phyloP scores from a whole-genome alignment of 2,888 invertebrate species.

The Myopa tessellatipennis region DNA sequence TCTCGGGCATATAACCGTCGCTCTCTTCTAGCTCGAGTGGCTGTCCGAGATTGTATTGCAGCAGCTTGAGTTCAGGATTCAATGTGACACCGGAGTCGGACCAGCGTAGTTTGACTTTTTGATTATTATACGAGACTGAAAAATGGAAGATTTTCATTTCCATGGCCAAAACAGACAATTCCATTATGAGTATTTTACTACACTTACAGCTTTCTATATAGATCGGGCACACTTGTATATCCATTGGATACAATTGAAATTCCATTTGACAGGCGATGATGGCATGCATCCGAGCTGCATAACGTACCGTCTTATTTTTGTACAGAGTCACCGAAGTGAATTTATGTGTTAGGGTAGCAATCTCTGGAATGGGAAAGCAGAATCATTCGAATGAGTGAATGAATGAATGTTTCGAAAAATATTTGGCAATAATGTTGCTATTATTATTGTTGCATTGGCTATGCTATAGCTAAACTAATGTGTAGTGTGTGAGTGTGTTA shows the following conservation, averaged over 20 bases:
- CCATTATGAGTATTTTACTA: neutral
- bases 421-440: too few relatives aligned
- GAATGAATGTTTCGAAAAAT: neutral
- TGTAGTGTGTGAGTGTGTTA: too few relatives aligned
- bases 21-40: constrained; percentile 79
- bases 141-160: neutral
- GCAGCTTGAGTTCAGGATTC: constrained; percentile 81
- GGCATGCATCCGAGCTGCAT: constrained; percentile 85
- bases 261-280: constrained; percentile 90
- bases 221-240: constrained; percentile 85
- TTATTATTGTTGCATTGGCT: too few relatives aligned
- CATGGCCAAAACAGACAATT: neutral
- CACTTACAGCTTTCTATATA: constrained; percentile 87
- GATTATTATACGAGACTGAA: constrained; percentile 82
- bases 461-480: too few relatives aligned
- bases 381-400: neutral
- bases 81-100: constrained; percentile 80
- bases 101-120: constrained; percentile 82
- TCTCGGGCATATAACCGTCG: constrained; percentile 80
- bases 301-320: constrained; percentile 83
- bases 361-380: constrained; percentile 72
- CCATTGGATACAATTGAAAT: constrained; percentile 87
- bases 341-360: constrained; percentile 82
- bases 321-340: constrained; percentile 85
- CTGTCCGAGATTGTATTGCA: constrained; percentile 83